phyloP scores from a whole-genome alignment of 35 echinoderm and acorn worm genomes.

The Nesometra sesokonis region DNA sequence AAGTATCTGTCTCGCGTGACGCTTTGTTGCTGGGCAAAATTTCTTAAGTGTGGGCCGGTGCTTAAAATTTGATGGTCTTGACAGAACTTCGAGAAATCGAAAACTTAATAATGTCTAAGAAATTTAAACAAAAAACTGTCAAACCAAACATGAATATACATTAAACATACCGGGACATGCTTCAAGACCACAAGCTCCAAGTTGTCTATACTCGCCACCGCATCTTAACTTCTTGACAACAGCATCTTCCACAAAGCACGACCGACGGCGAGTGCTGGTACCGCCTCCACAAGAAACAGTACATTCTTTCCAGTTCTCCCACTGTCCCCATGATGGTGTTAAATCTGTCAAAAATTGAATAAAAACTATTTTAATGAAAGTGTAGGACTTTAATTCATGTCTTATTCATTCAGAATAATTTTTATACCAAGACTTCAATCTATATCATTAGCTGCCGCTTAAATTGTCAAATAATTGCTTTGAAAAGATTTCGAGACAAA shows the following conservation, averaged over 20 bases:
- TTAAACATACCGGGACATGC: slow-evolving; percentile 31
- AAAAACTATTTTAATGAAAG: too few relatives aligned
- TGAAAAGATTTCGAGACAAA: too few relatives aligned
- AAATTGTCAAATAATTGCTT: too few relatives aligned
- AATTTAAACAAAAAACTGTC: not conserved
- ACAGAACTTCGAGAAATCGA: not conserved
- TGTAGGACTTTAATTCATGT: not conserved
- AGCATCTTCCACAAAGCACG: not conserved
- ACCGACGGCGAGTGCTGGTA: not conserved
- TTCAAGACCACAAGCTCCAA: slow-evolving; percentile 8
- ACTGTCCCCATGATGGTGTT: slow-evolving; percentile 38
- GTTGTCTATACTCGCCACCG: slow-evolving; percentile 28
- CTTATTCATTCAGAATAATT: too few relatives aligned
- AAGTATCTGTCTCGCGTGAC: too few relatives aligned
- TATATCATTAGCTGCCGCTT: too few relatives aligned
- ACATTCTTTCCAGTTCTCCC: slow-evolving; percentile 47
- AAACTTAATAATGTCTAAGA: not conserved
- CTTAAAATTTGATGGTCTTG: not conserved
- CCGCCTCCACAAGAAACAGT: slow-evolving; percentile 47
- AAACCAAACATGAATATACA: not conserved
- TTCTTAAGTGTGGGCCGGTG: not conserved
- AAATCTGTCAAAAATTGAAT: not conserved
- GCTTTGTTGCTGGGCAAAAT: too few relatives aligned
- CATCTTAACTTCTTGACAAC: not conserved
- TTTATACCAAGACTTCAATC: too few relatives aligned